Percentiles rank a stretch among this genome's conserved stretches.
These are phyloP conservation scores for Polypedilum pembai DNA, from an alignment of 1,140 invertebrate species.

Conservation along the genomic window DNA sequence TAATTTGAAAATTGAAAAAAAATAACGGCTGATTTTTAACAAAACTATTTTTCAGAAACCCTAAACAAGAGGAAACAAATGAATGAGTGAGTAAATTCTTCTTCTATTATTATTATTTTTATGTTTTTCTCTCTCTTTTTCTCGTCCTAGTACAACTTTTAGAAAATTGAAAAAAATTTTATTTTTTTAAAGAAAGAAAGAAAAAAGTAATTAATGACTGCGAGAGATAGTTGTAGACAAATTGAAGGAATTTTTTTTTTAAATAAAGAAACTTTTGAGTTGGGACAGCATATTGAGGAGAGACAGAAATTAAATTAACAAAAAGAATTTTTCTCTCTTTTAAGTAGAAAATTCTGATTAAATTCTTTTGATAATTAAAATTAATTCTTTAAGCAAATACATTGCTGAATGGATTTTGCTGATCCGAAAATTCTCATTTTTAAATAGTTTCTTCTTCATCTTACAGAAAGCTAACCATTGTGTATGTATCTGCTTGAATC, in stretches of 20 bases:
- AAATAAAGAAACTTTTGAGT: background rate
- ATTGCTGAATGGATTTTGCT: background rate
- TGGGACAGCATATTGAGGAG: background rate
- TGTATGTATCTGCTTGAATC: background rate
- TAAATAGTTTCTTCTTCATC: background rate
- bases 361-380: conserved; percentile 26
- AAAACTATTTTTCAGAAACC: too few species aligned
- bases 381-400: conserved; percentile 20
- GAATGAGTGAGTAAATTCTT: too few species aligned
- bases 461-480: background rate
- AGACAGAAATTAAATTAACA: background rate
- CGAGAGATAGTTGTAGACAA: conserved; percentile 11
- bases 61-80: too few species aligned
- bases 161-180: too few species aligned
- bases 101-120: too few species aligned
- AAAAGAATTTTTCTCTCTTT: background rate
- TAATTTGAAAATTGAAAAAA: too few species aligned
- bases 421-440: background rate
- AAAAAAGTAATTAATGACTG: conserved; percentile 27
- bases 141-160: too few species aligned
- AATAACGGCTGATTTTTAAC: too few species aligned
- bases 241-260: background rate
- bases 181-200: background rate
- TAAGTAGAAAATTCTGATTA: background rate
- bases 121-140: too few species aligned